phyloP scores from a whole-genome alignment of 2,113 vertebrate genomes.

The Coreoperca whiteheadi region DNA sequence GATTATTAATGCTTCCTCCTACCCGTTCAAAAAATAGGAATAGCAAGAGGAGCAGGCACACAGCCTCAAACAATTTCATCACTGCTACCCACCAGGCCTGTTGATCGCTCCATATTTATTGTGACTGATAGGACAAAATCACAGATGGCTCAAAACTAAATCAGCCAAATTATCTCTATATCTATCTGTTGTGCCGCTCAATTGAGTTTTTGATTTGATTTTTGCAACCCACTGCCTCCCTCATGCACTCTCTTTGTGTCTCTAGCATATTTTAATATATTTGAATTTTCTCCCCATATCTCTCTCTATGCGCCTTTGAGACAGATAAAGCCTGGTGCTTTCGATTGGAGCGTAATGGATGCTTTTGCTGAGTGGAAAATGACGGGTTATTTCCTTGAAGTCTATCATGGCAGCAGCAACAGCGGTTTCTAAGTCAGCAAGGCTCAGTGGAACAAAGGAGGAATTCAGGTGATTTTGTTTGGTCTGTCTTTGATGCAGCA shows the following conservation, averaged over 20 bases:
- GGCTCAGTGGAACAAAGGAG: constrained; percentile 50
- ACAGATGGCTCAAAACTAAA: constrained; percentile 61
- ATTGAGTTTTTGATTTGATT: constrained; percentile 69
- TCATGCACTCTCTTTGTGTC: constrained; percentile 41
- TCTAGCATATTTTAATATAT: constrained; percentile 65
- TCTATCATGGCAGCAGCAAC: constrained; percentile 51
- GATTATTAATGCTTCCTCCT: not conserved
- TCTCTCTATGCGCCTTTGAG: constrained; percentile 40
- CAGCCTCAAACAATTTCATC: constrained; percentile 5
- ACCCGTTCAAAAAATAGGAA: not conserved
- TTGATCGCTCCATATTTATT: constrained; percentile 38
- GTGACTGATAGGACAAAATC: constrained; percentile 57
- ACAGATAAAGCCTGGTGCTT: constrained; percentile 59
- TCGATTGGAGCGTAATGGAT: constrained; percentile 61
- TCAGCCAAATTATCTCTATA: constrained; percentile 65
- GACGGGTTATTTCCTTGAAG: constrained; percentile 69
- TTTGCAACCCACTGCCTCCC: constrained; percentile 46
- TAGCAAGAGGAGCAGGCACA: not conserved
- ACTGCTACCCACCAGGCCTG: not conserved
- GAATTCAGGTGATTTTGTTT: constrained; percentile 52
- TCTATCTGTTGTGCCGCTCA: constrained; percentile 66
- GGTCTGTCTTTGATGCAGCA: constrained; percentile 41
- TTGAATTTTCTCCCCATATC: constrained; percentile 53
- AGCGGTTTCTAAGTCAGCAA: constrained; percentile 43
- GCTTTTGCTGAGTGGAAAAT: constrained; percentile 72